Percentiles rank a stretch among this genome's conserved stretches.
Conservation (phyloP, 2,888 invertebrate genomes). For the Microctonus hyperodae region DNA sequence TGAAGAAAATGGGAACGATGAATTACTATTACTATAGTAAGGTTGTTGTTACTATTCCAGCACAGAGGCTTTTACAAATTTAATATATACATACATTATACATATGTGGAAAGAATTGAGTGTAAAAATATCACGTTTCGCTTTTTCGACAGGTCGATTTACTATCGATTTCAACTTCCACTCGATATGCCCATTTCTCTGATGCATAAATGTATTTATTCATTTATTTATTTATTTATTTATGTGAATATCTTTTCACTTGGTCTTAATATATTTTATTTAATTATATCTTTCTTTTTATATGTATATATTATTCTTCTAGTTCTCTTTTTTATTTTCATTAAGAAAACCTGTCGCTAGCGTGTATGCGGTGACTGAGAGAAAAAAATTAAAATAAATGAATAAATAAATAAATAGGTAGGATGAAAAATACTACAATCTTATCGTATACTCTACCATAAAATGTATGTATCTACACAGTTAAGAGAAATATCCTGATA, state of each 20-base stretch:
- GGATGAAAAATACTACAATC: neutral
- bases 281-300: too few species aligned
- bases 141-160: conserved; percentile 21
- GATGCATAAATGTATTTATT: neutral
- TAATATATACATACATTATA: too few species aligned
- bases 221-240: too few species aligned
- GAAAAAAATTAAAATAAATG: neutral
- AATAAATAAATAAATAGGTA: neutral
- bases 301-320: too few species aligned
- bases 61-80: neutral
- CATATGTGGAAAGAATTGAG: neutral
- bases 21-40: neutral
- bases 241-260: neutral
- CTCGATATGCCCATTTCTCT: neutral
- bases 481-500: conserved; percentile 15
- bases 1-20: conserved; percentile 14
- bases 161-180: conserved; percentile 27
- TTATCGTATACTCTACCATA: conserved; percentile 10
- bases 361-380: conserved; percentile 1
- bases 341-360: conserved; percentile 1
- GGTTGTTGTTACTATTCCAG: too few species aligned
- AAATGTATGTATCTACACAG: conserved; percentile 1
- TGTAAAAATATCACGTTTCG: conserved; percentile 22
- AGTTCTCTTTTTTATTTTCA: conserved; percentile 1
- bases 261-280: neutral